Evolutionary conservation across 2,113 vertebrate genomes (phyloP), one percentile per base, ranked within the genome.

Genomic region (Takifugu flavidus): DNA sequence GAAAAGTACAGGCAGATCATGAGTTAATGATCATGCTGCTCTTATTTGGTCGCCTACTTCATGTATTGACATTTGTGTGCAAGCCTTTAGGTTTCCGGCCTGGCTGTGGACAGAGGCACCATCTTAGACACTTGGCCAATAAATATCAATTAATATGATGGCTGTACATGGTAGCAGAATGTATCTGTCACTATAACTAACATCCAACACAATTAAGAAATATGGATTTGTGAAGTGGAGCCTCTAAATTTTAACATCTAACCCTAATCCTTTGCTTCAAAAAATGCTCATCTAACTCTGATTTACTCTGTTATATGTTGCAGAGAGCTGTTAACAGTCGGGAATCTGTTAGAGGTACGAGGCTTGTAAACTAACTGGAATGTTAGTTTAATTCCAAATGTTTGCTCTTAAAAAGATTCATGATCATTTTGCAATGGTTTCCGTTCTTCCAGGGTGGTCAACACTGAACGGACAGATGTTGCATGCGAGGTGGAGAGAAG

Each of bases 401-500:
- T 43, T 70, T 59, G 67, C 58, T 46, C 65, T 56, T 13, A 28
- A 68, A 15, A 4, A 44, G 27, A 74, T 65, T 70, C 58, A 80
- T 50, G 62, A 60, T 44, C 49, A 11, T 14, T 13, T n/a, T 25
- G 53, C 13, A 0, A 34, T 10, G 14, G 1, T 13, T 26, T 12
- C 4, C 6, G 13, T 56, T 59, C 26, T 46, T 51, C 45, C 65
- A 28, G 70, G 65, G 73, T 62, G 75, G 75, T 74, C 70, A 34
- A 42, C 44, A 51, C 52, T 67, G 67, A 75, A 74, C 54, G 67
- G 11, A 54, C 50, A 42, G 52, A 69, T 57, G 60, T 68, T 62
- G 69, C 39, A 61, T 5, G 49, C 55, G 27, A 49, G 59, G 67
- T 71, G 27, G 74, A 55, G 39, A 63, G 61, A 45, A 57, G 25